Evolutionary conservation across 2,797 vertebrate species (phyloP), one percentile per base, ranked within the genome.

Genomic region (Champsocephalus gunnari): DNA sequence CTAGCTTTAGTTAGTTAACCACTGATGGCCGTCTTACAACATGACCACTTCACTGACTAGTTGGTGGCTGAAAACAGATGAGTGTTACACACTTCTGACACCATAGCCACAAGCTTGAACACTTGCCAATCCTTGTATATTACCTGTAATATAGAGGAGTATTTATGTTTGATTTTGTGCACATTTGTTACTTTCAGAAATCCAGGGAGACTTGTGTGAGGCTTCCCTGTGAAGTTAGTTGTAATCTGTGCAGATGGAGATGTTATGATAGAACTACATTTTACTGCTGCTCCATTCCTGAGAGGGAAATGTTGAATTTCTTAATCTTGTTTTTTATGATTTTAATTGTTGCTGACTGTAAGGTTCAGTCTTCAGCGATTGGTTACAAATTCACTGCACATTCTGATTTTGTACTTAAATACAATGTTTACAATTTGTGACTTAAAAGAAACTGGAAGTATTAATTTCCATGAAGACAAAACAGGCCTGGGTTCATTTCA

Each of bases 381-480:
- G 68, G 66, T 81, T 55, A 57, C 4, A 2, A 74, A n/a, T 55
- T 80, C 19, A 44, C 60, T 82, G 73, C 68, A 88, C 70, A 82
- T 68, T 89, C 61, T 87, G 71, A 45, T 86, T 88, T 89, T 89
- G 71, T 81, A 85, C 71, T 82, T 74, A 11, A 21, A 77, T 71
- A 77, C 24, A 73, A 77, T 84, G 75, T 90, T 90, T 88, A 86
- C 87, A 88, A 83, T 61, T 28, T 83, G 72, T 56, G 24, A 67
- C 34, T 57, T 83, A 68, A 71, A 16, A 64, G 64, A 6, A 85
- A 81, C 73, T 88, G 79, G 58, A 89, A 79, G 41, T 82, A 77
- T 79, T 83, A 4, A 80, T 91, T 88, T 45, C 78, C 55, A 34
- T 65, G 9, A 45, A 68, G 50, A 77, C 43, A 63, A 28, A 53